Evolutionary conservation across 2,113 vertebrate genomes (phyloP).

Genomic region (Eurypyga helias): DNA sequence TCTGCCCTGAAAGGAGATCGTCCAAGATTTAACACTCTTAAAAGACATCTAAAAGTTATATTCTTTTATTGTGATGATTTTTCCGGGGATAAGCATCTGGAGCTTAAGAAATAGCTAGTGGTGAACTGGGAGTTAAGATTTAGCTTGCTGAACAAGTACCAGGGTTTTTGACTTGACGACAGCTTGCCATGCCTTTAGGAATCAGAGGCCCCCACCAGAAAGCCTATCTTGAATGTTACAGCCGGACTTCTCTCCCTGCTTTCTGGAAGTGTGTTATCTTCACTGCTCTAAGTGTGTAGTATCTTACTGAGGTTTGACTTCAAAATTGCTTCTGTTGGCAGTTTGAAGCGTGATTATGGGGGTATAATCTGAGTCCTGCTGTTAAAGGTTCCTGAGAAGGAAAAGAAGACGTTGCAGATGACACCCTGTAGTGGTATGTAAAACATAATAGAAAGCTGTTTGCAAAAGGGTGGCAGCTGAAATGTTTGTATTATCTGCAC

Average conservation of each 20-base stretch:
- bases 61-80: background rate
- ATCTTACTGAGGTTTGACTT: background rate
- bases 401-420: background rate
- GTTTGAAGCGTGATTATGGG: background rate
- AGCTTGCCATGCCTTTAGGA: background rate
- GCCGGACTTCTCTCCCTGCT: background rate
- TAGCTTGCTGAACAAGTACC: background rate
- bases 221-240: background rate
- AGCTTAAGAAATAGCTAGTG: background rate
- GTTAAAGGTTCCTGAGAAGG: background rate
- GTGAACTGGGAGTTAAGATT: background rate
- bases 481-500: background rate
- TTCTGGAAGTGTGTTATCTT: background rate
- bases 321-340: background rate
- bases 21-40: background rate
- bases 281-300: background rate
- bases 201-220: background rate
- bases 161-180: background rate
- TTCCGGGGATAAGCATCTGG: background rate
- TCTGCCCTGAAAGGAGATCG: background rate
- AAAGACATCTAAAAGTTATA: background rate
- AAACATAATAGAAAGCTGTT: background rate
- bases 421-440: background rate
- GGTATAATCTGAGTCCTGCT: background rate
- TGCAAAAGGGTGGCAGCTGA: background rate